Conservation (phyloP, 2,797 vertebrate species). For the Pantherophis alleghaniensis region DNA sequence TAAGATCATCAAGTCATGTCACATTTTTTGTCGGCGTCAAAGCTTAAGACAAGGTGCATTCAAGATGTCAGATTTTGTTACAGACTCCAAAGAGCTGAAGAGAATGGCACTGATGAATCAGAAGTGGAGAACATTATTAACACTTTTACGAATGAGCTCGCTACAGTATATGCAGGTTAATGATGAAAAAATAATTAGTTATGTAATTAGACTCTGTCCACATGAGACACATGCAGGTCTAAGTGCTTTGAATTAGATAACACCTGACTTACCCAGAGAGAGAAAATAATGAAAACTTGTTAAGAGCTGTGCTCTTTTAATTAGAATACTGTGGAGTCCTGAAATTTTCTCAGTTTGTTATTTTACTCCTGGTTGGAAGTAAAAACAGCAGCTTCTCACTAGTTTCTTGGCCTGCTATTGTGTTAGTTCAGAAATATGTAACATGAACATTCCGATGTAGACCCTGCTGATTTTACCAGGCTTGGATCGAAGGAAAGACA, state of each 20-base stretch:
- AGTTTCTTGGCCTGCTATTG: slow-evolving; percentile 42
- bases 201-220: slow-evolving; percentile 51
- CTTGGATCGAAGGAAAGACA: background rate
- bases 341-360: slow-evolving; percentile 59
- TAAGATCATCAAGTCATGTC: background rate
- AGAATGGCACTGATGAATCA: background rate
- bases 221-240: slow-evolving; percentile 38
- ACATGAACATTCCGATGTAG: slow-evolving; percentile 24
- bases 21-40: slow-evolving; percentile 19
- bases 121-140: slow-evolving; percentile 16
- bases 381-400: slow-evolving; percentile 31
- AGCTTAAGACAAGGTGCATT: slow-evolving; percentile 14
- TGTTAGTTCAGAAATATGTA: slow-evolving; percentile 47
- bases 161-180: slow-evolving; percentile 36
- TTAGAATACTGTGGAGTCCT: slow-evolving; percentile 44
- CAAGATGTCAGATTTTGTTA: background rate
- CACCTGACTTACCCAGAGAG: slow-evolving; percentile 52
- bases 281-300: slow-evolving; percentile 52
- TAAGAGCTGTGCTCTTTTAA: slow-evolving; percentile 56
- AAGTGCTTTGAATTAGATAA: slow-evolving; percentile 45
- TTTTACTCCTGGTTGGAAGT: slow-evolving; percentile 45
- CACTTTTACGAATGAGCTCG: slow-evolving; percentile 38
- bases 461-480: background rate
- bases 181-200: slow-evolving; percentile 58
- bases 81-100: background rate